Evolutionary conservation across 2,888 invertebrate genomes (phyloP).

Genomic region (Acrocyrtus sp.): DNA sequence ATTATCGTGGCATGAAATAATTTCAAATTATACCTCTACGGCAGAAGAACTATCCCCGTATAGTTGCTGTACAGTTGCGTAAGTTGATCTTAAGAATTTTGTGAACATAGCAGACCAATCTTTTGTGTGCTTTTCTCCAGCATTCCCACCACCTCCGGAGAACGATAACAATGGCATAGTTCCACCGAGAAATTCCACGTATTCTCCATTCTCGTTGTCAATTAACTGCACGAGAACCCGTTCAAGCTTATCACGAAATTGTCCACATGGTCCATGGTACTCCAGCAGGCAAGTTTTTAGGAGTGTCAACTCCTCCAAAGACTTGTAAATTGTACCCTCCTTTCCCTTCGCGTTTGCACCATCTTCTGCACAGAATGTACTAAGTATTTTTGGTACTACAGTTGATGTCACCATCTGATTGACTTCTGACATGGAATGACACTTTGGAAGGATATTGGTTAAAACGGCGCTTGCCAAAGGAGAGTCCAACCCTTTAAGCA

Average conservation of each 20-base stretch:
- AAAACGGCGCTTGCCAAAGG: conserved; percentile 44
- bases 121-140: conserved; percentile 56
- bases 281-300: conserved; percentile 52
- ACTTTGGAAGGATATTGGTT: conserved; percentile 55
- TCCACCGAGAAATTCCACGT: conserved; percentile 29
- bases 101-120: conserved; percentile 56
- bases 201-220: conserved; percentile 41
- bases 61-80: conserved; percentile 42
- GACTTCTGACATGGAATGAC: conserved; percentile 53
- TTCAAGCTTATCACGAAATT: conserved; percentile 53
- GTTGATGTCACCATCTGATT: conserved; percentile 49
- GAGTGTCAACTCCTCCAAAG: conserved; percentile 41
- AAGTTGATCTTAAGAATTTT: conserved; percentile 36
- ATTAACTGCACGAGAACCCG: conserved; percentile 42
- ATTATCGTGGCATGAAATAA: too few species aligned
- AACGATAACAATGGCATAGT: conserved; percentile 55
- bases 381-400: conserved; percentile 54
- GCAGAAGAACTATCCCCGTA: conserved; percentile 48
- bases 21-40: conserved; percentile 51
- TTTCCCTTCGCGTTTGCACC: neutral
- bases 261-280: conserved; percentile 59
- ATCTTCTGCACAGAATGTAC: conserved; percentile 40
- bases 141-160: conserved; percentile 59
- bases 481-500: conserved; percentile 52
- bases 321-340: neutral